A percentile compares a stretch with the other conserved stretches of the same genome.
These are phyloP conservation scores for Odiellus spinosus DNA, from an alignment of 2,888 invertebrate species.

Conservation along the genomic window DNA sequence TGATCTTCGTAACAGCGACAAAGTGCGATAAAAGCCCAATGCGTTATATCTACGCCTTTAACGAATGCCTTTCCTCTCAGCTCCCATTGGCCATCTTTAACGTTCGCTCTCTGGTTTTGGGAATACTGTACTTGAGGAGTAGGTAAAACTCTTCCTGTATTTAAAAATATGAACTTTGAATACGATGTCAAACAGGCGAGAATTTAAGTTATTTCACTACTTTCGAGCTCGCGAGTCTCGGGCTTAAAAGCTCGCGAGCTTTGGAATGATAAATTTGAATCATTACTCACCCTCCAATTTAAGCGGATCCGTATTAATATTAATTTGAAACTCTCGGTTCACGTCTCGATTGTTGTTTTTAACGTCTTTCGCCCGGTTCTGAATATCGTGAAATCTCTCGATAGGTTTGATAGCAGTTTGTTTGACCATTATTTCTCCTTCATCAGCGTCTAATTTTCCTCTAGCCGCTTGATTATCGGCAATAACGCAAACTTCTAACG, in stretches of 20 bases:
- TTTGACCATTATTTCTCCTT: slow-evolving; percentile 15
- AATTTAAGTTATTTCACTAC: no score
- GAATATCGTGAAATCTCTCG: slow-evolving; percentile 11
- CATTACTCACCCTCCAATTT: slow-evolving; percentile 4
- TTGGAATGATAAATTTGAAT: no score
- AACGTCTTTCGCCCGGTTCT: neutral
- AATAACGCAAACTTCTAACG: slow-evolving; percentile 17
- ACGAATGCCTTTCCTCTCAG: slow-evolving; percentile 14
- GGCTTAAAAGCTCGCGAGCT: no score
- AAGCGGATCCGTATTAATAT: slow-evolving; percentile 11
- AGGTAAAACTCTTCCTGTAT: slow-evolving; percentile 11
- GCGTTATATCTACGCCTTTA: slow-evolving; percentile 4
- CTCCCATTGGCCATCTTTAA: slow-evolving; percentile 16
- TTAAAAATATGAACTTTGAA: no score
- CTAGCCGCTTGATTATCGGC: slow-evolving; percentile 14
- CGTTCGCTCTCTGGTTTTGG: slow-evolving; percentile 6
- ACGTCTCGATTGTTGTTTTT: slow-evolving; percentile 3
- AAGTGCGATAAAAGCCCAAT: slow-evolving; percentile 7
- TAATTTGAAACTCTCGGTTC: slow-evolving; percentile 14
- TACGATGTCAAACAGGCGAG: no score
- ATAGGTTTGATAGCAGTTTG: slow-evolving; percentile 11
- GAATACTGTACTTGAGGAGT: slow-evolving; percentile 14
- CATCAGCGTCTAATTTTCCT: slow-evolving; percentile 12
- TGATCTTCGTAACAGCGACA: no score
- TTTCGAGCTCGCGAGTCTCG: no score